Evolutionary conservation across 2,797 vertebrate species (phyloP), one percentile per base, ranked within the genome.

Genomic region (Gallirallus australis): DNA sequence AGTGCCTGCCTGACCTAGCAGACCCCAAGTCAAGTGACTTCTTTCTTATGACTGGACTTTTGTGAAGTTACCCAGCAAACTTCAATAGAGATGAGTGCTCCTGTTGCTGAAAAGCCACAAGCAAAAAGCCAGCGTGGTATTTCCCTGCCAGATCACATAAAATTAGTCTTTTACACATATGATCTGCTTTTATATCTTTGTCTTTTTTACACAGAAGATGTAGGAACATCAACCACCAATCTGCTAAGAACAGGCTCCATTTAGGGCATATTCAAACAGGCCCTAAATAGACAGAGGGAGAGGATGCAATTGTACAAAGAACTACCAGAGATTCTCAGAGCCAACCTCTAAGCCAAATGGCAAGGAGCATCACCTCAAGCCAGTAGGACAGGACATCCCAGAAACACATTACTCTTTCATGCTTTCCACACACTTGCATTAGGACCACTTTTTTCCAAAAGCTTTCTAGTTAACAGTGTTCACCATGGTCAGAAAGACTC

Each of bases 141-240:
- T 77, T 48, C n/a, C 39, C 48, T 35, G 5, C 4, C 18, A 63
- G 14, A 19, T 7, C 53, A 68, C 0, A 0, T 39, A 30, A 42
- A 64, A 37, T 66, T 35, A 15, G 45, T 35, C 15, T 77, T 20
- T 50, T 47, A 28, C 3, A 7, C 1, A 1, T 23, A 66, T 17
- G 57, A 71, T 9, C 61, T 59, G 42, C 12, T 6, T 61, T 81
- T 53, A 65, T 82, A 40, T 31, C 7, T 64, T 31, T 8, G 21
- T 28, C 15, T 53, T 72, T 63, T 68, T 54, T 9, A 7, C 23
- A 35, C n/a, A 48, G 28, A 61, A 25, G 33, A 33, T 20, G 16
- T 27, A 23, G 57, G 27, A 30, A 60, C 35, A 84, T 37, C 17
- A 61, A 61, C 15, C 77, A 42, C 7, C 54, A 64, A 13, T 4